Base-by-base conservation (phyloP, 2,113 vertebrate genomes). In the Lates calcarifer region DNA sequence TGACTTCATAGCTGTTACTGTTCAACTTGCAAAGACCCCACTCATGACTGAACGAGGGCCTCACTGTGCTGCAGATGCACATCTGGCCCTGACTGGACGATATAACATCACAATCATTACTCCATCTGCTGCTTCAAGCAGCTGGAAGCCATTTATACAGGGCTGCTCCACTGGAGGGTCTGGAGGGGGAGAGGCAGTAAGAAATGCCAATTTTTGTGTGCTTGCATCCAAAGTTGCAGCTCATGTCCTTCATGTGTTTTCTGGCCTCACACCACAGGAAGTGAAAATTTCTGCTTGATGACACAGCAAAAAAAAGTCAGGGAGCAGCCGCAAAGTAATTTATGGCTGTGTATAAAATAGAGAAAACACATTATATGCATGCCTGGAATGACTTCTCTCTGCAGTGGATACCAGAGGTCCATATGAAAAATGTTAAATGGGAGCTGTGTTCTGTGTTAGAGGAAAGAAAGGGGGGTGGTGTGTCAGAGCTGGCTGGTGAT, bases 81-180 rank as follows among this genome's bases (percentile, higher is more conserved):
- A 87, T 91, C 77, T 91, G 84, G 77, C 15, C 15, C 26, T 51
- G 45, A 60, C 10, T 29, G 67, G 31, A 60, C 31, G 13, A 28
- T 43, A 64, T 26, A 74, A 8, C 45, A 60, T 68, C 67, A 41
- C 39, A 57, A 51, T 35, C 61, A 47, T 31, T 29, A 17, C 71
- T 82, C 72, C 41, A 57, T 47, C 29, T 79, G 43, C 33, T 49
- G 47, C 60, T 24, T 17, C 8, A 60, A 74, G 74, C 83, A 89
- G 87, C 67, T 91, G 84, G 80, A 90, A 91, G 67, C 29, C 76
- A 88, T 89, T 87, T 83, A 67, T 24, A 53, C 15, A 12, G 15
- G 20, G n/a, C 41, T 24, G 71, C 47, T 47, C 45, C 28, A 18
- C 4, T 73, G 56, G 39, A 83, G 78, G 64, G 37, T 18, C 45